Percentiles rank a stretch among this genome's conserved stretches.
Conservation (phyloP, 1,140 invertebrate genomes). For the Megathymus violae region DNA sequence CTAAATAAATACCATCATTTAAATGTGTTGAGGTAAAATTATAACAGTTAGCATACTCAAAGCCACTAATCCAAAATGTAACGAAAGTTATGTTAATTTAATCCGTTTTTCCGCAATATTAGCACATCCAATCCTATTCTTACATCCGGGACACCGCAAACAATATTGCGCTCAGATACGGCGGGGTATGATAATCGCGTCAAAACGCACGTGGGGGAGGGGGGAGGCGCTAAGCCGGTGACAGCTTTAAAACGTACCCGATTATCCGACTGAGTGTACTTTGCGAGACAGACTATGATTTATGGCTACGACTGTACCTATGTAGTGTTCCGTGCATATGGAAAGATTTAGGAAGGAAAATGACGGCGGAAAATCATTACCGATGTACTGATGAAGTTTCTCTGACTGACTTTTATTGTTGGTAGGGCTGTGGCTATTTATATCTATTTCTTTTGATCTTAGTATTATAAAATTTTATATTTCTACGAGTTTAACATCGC, state of each 20-base stretch:
- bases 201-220: constrained; percentile 72
- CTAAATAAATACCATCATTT: no score
- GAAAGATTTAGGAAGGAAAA: constrained; percentile 11
- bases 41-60: no score
- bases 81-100: no score
- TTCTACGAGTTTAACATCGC: no score
- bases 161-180: no score
- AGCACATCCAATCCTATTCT: constrained; percentile 51
- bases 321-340: constrained; percentile 11
- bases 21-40: no score
- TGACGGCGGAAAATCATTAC: constrained; percentile 29
- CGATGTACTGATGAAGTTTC: background rate
- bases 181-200: constrained; percentile 83
- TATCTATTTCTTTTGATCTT: background rate
- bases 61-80: no score
- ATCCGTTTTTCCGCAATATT: constrained; percentile 3
- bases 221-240: constrained; percentile 69
- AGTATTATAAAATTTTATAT: no score
- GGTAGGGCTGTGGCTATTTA: background rate
- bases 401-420: background rate
- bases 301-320: constrained; percentile 46
- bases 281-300: constrained; percentile 67
- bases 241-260: constrained; percentile 78
- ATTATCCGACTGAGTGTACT: constrained; percentile 77
- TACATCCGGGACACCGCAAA: no score